phyloP scores from a whole-genome alignment of 2,113 vertebrate genomes.

The Columba janthina region DNA sequence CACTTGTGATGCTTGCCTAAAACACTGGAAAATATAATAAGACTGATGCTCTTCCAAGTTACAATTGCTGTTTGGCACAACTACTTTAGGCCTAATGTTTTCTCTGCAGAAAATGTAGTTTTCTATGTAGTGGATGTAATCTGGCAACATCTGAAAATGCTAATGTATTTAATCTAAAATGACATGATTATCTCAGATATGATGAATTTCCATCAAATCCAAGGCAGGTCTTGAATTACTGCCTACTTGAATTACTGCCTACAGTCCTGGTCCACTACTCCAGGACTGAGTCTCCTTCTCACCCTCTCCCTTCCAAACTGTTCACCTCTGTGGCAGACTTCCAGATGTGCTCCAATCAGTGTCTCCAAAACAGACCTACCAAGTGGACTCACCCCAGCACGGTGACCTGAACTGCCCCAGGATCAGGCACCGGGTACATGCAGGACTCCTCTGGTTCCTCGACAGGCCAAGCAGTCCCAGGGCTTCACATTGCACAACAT shows the following conservation, averaged over 20 bases:
- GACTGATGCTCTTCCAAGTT: not conserved
- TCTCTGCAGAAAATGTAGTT: not conserved
- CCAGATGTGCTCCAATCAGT: not conserved
- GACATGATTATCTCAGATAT: not conserved
- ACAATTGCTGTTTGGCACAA: not conserved
- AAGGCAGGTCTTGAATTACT: not conserved
- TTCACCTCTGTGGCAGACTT: not conserved
- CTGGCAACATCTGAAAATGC: not conserved
- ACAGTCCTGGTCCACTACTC: not conserved
- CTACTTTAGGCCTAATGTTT: not conserved
- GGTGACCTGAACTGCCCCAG: not conserved
- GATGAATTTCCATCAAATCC: not conserved
- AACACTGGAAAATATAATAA: not conserved
- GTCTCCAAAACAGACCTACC: not conserved
- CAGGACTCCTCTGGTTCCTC: not conserved
- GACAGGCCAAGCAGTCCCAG: not conserved
- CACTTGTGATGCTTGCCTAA: not conserved
- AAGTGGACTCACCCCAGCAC: not conserved
- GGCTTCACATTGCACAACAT: no score
- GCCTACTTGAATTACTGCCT: not conserved
- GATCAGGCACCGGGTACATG: not conserved
- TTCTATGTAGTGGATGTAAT: not conserved
- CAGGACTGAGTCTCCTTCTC: not conserved
- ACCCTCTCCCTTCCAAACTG: not conserved
- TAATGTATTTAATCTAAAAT: not conserved